Conservation (phyloP, 2,797 vertebrate species). For the Acanthopagrus latus region DNA sequence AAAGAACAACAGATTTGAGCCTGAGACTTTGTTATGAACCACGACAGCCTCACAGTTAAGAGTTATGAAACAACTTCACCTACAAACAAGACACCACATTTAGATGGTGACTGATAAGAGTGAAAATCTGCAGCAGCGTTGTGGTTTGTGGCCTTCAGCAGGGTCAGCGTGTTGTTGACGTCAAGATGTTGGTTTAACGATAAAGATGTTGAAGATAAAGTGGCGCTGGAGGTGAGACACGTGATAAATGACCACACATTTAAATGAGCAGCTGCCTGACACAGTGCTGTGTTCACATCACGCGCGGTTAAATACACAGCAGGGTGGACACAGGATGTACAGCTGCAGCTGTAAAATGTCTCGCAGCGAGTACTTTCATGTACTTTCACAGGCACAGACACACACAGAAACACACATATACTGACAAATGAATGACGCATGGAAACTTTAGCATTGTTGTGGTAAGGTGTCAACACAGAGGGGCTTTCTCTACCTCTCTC, state of each 20-base stretch:
- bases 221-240: no score
- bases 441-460: slow-evolving; percentile 18
- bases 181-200: neutral
- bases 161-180: neutral
- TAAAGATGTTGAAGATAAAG: no score
- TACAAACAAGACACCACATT: no score
- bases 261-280: no score
- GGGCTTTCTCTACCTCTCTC: slow-evolving; percentile 8
- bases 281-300: no score
- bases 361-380: neutral
- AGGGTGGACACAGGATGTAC: no score
- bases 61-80: no score
- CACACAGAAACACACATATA: neutral
- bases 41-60: neutral
- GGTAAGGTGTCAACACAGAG: slow-evolving; percentile 26
- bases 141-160: neutral
- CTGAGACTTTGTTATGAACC: neutral
- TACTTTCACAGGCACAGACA: neutral
- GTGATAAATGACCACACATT: no score
- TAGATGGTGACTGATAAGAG: no score
- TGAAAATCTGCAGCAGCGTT: no score
- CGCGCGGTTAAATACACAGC: no score
- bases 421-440: slow-evolving; percentile 21
- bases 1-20: no score
- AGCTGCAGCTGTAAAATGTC: neutral